Conservation (phyloP, 1,140 invertebrate genomes). For the Sipha flava region DNA sequence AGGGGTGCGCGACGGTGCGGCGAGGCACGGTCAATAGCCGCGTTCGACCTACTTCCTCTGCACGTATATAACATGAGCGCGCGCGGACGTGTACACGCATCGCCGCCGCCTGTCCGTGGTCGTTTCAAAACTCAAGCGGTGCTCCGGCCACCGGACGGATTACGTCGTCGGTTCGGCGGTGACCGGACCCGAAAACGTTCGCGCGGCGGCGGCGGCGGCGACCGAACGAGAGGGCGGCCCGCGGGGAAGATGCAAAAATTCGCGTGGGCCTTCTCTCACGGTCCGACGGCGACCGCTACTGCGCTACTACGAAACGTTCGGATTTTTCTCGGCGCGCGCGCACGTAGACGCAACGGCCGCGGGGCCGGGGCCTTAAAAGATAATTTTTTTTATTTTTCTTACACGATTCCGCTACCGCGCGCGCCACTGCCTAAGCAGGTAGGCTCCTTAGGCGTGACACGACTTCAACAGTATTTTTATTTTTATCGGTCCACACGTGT, state of each 20-base stretch:
- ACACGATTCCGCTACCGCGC: no score
- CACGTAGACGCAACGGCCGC: no score
- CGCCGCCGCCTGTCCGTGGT: background rate
- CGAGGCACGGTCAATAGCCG: slow-evolving; percentile 28
- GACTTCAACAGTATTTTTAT: no score
- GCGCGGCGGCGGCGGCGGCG: background rate
- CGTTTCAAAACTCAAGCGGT: background rate
- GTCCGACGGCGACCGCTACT: no score
- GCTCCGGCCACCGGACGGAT: background rate
- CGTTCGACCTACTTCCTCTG: slow-evolving; percentile 26
- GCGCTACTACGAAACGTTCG: no score
- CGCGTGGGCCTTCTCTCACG: background rate
- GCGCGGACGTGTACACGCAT: background rate
- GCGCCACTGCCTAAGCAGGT: no score
- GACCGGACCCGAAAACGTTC: slow-evolving; percentile 6
- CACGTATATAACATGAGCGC: background rate
- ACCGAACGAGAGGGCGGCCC: background rate
- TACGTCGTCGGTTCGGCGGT: background rate
- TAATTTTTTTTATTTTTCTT: no score
- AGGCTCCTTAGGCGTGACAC: no score
- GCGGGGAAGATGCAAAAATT: background rate
- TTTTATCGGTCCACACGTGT: no score
- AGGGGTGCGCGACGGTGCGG: background rate
- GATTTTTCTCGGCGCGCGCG: no score
- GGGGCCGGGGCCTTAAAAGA: no score